Evolutionary conservation across 2,888 invertebrate genomes (phyloP).

Genomic region (Mallateleia sp.): DNA sequence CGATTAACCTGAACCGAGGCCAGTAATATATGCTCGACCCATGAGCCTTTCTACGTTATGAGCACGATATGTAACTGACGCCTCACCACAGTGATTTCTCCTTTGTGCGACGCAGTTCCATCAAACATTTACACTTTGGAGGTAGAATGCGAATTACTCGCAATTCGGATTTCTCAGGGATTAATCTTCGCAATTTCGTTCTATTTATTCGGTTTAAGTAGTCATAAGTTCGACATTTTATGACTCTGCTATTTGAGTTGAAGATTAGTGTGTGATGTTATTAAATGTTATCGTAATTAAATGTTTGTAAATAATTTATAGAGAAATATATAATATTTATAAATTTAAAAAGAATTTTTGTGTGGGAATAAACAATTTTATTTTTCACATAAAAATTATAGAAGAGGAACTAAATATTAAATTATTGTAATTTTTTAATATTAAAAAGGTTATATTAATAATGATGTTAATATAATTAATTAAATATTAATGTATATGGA

Average conservation of each 20-base stretch:
- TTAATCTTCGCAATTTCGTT: background rate
- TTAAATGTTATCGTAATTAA: no score
- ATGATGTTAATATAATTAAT: no score
- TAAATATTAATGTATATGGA: no score
- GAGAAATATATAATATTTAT: no score
- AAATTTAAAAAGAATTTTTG: no score
- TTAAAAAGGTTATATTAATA: no score
- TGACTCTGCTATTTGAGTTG: background rate
- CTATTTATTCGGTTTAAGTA: background rate
- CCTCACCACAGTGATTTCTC: slow-evolving; percentile 70
- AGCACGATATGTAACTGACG: slow-evolving; percentile 71
- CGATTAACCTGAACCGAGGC: slow-evolving; percentile 87
- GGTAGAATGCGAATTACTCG: background rate
- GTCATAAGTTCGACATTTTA: background rate
- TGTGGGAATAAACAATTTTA: no score
- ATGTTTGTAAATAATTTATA: no score
- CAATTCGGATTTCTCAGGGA: slow-evolving; percentile 12
- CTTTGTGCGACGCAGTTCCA: slow-evolving; percentile 54
- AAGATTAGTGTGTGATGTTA: no score
- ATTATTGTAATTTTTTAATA: no score
- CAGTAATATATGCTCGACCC: slow-evolving; percentile 85
- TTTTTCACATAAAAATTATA: no score
- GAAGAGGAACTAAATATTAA: no score
- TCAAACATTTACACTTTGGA: slow-evolving; percentile 48
- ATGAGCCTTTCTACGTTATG: slow-evolving; percentile 78